Percentiles rank a stretch among this genome's conserved stretches.
These are phyloP conservation scores for Eubasilissa regina DNA, from an alignment of 1,140 invertebrate genomes.

Conservation along the genomic window DNA sequence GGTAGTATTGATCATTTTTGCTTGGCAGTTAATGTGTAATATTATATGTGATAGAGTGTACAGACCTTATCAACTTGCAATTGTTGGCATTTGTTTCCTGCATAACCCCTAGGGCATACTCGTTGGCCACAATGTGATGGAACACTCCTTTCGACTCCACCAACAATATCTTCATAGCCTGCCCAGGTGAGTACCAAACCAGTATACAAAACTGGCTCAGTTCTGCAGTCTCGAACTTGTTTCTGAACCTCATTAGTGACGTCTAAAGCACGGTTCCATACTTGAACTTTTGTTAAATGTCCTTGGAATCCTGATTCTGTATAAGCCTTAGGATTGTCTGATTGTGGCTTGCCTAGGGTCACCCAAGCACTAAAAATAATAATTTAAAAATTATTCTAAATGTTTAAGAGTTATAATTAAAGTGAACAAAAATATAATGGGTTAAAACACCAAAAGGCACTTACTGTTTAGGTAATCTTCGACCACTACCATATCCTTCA, in stretches of 20 bases:
- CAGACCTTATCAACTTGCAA: constrained; percentile 85
- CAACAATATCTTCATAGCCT: constrained; percentile 90
- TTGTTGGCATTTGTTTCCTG: constrained; percentile 87
- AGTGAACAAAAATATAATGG: background rate
- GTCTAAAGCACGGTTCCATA: constrained; percentile 93
- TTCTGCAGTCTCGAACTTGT: constrained; percentile 92
- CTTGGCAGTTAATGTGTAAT: background rate
- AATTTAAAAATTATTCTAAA: constrained; percentile 29
- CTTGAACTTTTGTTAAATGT: constrained; percentile 93
- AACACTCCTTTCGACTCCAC: constrained; percentile 92
- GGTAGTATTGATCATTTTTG: no score
- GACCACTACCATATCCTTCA: constrained; percentile 87
- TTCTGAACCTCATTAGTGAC: constrained; percentile 95
- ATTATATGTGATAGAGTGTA: background rate
- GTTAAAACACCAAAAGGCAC: constrained; percentile 61
- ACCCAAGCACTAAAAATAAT: constrained; percentile 86
- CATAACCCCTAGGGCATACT: constrained; percentile 88
- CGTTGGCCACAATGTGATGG: constrained; percentile 93
- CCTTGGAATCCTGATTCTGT: constrained; percentile 94
- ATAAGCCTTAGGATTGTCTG: constrained; percentile 81
- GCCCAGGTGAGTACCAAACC: constrained; percentile 92
- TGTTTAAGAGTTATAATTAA: constrained; percentile 40
- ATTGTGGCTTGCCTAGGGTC: constrained; percentile 90
- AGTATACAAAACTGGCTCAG: constrained; percentile 90
- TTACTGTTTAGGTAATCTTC: constrained; percentile 85